A percentile compares a stretch with the other conserved stretches of the same genome.
phyloP scores from a whole-genome alignment of 53 echinoderm and acorn worm species.

The Crossaster papposus region DNA sequence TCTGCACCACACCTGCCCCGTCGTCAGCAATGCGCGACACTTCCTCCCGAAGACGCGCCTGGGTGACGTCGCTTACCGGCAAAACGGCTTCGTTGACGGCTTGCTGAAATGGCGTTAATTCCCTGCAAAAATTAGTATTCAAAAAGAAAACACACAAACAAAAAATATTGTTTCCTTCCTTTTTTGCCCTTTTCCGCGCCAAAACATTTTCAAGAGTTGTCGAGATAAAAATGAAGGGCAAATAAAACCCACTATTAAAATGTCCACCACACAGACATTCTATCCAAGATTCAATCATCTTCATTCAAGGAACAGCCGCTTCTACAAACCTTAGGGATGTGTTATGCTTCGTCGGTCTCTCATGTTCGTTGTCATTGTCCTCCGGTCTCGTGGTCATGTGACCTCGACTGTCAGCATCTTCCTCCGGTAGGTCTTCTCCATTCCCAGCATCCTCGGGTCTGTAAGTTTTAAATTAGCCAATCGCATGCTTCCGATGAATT shows the following conservation, averaged over 20 bases:
- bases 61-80: conserved; percentile 67
- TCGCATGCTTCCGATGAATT: background rate
- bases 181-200: too few relatives aligned
- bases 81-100: conserved; percentile 79
- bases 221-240: too few relatives aligned
- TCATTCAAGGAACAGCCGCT: background rate
- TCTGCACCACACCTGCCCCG: conserved; percentile 80
- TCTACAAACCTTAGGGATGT: conserved; percentile 25
- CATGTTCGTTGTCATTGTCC: conserved; percentile 1
- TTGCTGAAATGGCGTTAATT: conserved; percentile 80
- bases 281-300: too few relatives aligned
- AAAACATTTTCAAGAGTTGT: too few relatives aligned
- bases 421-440: conserved; percentile 35
- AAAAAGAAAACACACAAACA: background rate
- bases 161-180: background rate
- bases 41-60: conserved; percentile 78
- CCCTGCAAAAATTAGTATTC: conserved; percentile 38
- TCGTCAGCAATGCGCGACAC: conserved; percentile 84
- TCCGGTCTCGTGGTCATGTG: conserved; percentile 23
- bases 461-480: background rate
- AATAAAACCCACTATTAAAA: background rate
- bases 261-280: background rate
- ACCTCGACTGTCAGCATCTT: conserved; percentile 38
- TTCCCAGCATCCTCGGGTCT: background rate
- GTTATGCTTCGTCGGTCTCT: background rate